Base-by-base conservation (phyloP, 2,888 invertebrate species). In the Chaitophorus viminalis region DNA sequence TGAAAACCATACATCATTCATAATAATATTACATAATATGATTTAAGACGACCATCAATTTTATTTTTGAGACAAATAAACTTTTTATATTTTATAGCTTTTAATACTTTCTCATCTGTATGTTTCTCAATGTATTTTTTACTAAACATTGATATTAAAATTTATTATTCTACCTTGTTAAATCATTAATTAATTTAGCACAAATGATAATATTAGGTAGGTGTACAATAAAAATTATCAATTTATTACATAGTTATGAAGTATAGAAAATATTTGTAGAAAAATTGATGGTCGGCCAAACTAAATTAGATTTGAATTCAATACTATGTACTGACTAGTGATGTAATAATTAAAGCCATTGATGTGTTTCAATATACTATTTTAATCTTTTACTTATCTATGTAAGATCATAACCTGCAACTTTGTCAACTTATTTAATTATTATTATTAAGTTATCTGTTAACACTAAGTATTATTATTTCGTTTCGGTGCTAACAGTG, bases 311-410 rank as follows among this genome's bases (percentile, higher is more conserved):
- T 78, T 86, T 78, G 17, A 54, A 79, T 31, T 86, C 36, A 72
- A 78, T 72, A 29, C 72, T 72, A 33, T 78, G 86, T 86, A 86
- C 86, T 86, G 86, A 86, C 17, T 86, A 86, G 84, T 85, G 33
- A 77, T 85, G 65, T 75, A 74, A 75, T 83, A 33, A 72, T 74
- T 82, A 85, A 77, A 54, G n/a, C 86, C 86, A 86, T 78, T 52
- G 33, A 86, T 72, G 86, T 86, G 86, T 86, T 86, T 86, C 70
- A 78, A 70, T 78, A 29, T 70, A 72, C 25, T 78, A 70, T 86
- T 36, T 86, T 77, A 54, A 86, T 54, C 74, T 83, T 77, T 84
- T 77, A 68, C 70, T 79, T 68, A 60, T 33, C 31, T 76, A 46
- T 60, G 21, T 84, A 18, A 31, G 82, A 21, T 9, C 3, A 39